phyloP scores from a whole-genome alignment of 2,113 vertebrate genomes.

The Podarcis cretensis region DNA sequence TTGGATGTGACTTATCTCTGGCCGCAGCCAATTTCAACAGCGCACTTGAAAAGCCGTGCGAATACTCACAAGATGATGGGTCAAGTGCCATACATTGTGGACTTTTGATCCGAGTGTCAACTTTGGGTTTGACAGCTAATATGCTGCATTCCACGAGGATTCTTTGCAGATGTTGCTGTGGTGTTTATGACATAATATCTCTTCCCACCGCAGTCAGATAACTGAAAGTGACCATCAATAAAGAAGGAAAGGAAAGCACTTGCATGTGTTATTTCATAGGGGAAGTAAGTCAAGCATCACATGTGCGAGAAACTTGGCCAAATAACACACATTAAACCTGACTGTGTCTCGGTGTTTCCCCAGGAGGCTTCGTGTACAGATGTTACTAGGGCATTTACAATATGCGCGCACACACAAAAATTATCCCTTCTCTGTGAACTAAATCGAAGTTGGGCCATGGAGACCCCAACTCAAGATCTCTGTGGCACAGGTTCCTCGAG shows the following conservation, averaged over 20 bases:
- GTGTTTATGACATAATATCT: conserved; percentile 74
- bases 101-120: conserved; percentile 50
- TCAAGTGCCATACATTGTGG: conserved; percentile 41
- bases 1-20: conserved; percentile 59
- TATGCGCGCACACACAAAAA: conserved; percentile 28
- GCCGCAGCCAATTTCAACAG: conserved; percentile 19
- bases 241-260: conserved; percentile 52
- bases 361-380: conserved; percentile 74
- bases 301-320: conserved; percentile 71
- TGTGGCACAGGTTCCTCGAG: conserved; percentile 72
- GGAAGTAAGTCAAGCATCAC: conserved; percentile 79
- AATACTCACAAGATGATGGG: conserved; percentile 35
- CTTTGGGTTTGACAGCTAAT: conserved; percentile 36
- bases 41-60: conserved; percentile 21
- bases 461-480: conserved; percentile 72
- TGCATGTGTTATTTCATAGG: conserved; percentile 75
- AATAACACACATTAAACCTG: conserved; percentile 71
- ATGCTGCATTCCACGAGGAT: conserved; percentile 49
- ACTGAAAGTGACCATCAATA: conserved; percentile 69
- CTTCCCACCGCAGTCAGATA: conserved; percentile 65
- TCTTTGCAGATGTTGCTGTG: conserved; percentile 65
- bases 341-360: conserved; percentile 60
- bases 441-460: conserved; percentile 71
- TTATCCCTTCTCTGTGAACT: conserved; percentile 67
- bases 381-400: conserved; percentile 76